phyloP scores from a whole-genome alignment of 2,113 vertebrate species.

The Seriola dumerili region DNA sequence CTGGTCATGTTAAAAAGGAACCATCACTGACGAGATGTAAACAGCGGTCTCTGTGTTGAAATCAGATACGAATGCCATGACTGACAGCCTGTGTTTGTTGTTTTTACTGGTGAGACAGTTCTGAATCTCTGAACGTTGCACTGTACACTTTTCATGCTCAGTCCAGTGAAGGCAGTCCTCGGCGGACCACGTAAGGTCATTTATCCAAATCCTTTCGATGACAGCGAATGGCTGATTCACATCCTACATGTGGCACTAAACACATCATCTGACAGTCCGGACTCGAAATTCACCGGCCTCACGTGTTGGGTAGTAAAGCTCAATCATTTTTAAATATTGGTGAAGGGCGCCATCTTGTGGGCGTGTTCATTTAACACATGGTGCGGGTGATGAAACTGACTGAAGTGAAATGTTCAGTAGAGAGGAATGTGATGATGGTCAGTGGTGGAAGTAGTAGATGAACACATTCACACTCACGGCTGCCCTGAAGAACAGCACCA shows the following conservation, averaged over 20 bases:
- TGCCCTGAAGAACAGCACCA: neutral
- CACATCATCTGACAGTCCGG: neutral
- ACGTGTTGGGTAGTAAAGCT: neutral
- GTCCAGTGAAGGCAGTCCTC: neutral
- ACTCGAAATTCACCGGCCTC: neutral
- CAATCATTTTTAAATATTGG: neutral
- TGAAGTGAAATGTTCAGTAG: neutral
- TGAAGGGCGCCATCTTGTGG: conserved; percentile 42
- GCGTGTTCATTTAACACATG: neutral
- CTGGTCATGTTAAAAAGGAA: neutral
- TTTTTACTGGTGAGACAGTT: too few relatives aligned
- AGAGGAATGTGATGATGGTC: neutral
- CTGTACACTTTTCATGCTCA: neutral
- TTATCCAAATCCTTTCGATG: neutral
- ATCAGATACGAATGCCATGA: too few relatives aligned
- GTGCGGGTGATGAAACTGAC: too few relatives aligned
- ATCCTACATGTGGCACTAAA: neutral
- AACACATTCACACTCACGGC: neutral
- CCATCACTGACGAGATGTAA: neutral
- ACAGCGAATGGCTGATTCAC: neutral
- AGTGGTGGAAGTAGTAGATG: neutral
- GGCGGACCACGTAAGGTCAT: neutral
- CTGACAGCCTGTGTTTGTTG: too few relatives aligned
- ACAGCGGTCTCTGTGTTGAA: neutral
- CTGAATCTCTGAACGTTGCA: too few relatives aligned